phyloP scores from a whole-genome alignment of 2,888 invertebrate genomes.

The Microplitis manilae region DNA sequence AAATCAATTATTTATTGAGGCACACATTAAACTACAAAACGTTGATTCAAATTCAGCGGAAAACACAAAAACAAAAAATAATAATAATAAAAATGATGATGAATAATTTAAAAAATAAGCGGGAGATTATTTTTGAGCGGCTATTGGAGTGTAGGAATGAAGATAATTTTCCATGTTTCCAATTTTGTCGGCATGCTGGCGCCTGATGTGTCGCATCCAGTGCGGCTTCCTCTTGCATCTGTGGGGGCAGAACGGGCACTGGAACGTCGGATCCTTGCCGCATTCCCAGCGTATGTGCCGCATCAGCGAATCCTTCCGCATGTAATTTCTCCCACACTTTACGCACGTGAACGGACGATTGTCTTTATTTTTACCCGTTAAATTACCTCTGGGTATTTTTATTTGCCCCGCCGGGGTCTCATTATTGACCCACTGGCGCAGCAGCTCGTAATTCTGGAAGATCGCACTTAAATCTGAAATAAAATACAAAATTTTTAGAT shows the following conservation, averaged over 20 bases:
- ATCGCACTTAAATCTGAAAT: slow-evolving; percentile 50
- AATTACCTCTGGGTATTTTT: slow-evolving; percentile 63
- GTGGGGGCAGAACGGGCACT: slow-evolving; percentile 72
- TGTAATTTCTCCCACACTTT: slow-evolving; percentile 76
- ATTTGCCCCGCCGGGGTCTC: slow-evolving; percentile 51
- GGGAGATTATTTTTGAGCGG: slow-evolving; percentile 43
- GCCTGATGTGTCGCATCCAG: slow-evolving; percentile 74
- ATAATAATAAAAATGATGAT: slow-evolving; percentile 6
- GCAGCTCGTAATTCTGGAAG: slow-evolving; percentile 3
- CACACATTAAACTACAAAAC: background rate
- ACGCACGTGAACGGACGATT: slow-evolving; percentile 73
- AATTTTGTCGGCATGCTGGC: slow-evolving; percentile 74
- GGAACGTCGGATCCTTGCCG: slow-evolving; percentile 73
- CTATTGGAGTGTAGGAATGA: slow-evolving; percentile 49
- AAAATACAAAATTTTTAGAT: slow-evolving; percentile 54
- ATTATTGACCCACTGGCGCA: background rate
- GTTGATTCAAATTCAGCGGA: background rate
- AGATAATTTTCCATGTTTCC: slow-evolving; percentile 70
- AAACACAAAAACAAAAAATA: slow-evolving; percentile 5
- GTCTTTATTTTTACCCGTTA: slow-evolving; percentile 50
- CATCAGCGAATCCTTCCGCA: slow-evolving; percentile 76
- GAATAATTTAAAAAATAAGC: background rate
- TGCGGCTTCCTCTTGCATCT: slow-evolving; percentile 71
- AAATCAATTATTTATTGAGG: background rate
- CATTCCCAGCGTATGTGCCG: slow-evolving; percentile 75